Evolutionary conservation across 1,140 invertebrate genomes (phyloP), one percentile per base, ranked within the genome.

Genomic region (Steinernema feltiae): DNA sequence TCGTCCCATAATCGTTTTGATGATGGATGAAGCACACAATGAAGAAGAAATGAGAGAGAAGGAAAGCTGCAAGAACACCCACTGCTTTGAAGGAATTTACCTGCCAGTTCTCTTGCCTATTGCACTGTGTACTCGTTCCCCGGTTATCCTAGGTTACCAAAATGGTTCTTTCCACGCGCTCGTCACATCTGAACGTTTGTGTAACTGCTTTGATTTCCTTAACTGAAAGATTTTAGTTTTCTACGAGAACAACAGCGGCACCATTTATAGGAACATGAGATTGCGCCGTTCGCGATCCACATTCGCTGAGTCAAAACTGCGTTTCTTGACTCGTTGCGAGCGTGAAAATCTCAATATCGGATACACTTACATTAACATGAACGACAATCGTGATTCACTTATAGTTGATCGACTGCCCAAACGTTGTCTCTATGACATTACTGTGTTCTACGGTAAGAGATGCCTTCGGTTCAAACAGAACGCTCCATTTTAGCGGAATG

Each of bases 21-120:
- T 63, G 53, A 63, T 63, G 53, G 53, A 63, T 21, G 53, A 63
- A 63, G 53, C 53, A 27, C 53, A 63, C 53, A 63, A 63, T 27
- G 53, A 63, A 63, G 53, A 63, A 27, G 53, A 63, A 21, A 63
- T 63, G 53, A 63, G 53, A 21, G 53, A 63, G 24, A 63, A 63
- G 53, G 53, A 63, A 21, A 63, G 53, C 24, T 63, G 53, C 53
- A 63, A 63, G 53, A 63, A 63, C 24, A 63, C 53, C 7, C 53
- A 63, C 53, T 63, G 53, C 53, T 63, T n/a, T 21, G 53, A 63
- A 63, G 53, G 53, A 27, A 63, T 63, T 27, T 63, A 63, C 53
- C 24, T 63, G 15, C 53, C 53, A 3, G 53, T 63, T 7, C 53
- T 63, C 2, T 63, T 63, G 24, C 53, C 53, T 7, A 63, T 17